phyloP scores from a whole-genome alignment of 2,888 invertebrate genomes.

The Noctua fimbriata region DNA sequence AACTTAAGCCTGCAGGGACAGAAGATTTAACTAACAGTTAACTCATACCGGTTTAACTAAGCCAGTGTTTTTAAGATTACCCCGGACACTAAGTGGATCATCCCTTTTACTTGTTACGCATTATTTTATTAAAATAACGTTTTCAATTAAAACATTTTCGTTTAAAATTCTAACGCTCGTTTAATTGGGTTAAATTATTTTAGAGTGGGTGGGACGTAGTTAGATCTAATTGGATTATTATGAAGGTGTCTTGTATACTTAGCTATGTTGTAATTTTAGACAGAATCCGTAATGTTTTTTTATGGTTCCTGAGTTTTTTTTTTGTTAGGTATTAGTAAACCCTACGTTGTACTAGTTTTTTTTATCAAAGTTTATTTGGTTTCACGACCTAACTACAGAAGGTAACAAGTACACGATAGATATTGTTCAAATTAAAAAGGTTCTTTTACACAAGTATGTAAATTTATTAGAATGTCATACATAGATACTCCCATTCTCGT shows the following conservation, averaged over 20 bases:
- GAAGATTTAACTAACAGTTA: constrained; percentile 66
- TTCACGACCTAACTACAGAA: too few relatives aligned
- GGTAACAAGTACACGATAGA: too few relatives aligned
- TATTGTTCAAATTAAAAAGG: too few relatives aligned
- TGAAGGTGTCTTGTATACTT: not conserved
- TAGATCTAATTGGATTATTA: constrained; percentile 30
- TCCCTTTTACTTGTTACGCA: constrained; percentile 33
- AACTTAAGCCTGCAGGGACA: constrained; percentile 63
- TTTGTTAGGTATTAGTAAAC: not conserved
- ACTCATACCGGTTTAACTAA: constrained; percentile 65
- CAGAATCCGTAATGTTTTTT: not conserved
- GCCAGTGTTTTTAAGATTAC: constrained; percentile 74
- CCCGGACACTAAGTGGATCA: constrained; percentile 39
- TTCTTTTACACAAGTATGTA: too few relatives aligned
- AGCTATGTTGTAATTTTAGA: not conserved
- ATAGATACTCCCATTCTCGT: too few relatives aligned
- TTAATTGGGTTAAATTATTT: constrained; percentile 50
- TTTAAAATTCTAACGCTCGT: constrained; percentile 27
- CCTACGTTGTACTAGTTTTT: not conserved
- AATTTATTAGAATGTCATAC: too few relatives aligned
- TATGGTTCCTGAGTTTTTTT: not conserved
- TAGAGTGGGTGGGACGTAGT: constrained; percentile 30
- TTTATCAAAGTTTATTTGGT: not conserved
- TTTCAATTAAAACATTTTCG: constrained; percentile 55
- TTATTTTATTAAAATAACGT: constrained; percentile 60